These are phyloP conservation scores for Coreius guichenoti DNA, from an alignment of 2,797 vertebrate species.

Conservation along the genomic window DNA sequence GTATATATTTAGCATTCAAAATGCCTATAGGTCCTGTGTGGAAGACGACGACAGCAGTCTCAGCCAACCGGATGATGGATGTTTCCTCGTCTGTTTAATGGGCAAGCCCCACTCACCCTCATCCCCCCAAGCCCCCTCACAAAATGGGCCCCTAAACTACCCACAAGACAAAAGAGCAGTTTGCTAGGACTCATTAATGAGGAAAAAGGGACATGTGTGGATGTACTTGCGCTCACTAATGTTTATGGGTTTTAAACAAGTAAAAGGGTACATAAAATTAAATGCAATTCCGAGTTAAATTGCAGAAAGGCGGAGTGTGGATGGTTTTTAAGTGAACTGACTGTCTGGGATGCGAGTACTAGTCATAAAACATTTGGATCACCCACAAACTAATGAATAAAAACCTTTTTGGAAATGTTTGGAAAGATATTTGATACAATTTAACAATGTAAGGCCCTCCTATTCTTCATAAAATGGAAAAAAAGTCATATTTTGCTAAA, in stretches of 20 bases:
- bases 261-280: slow-evolving; percentile 46
- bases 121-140: background rate
- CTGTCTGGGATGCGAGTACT: slow-evolving; percentile 22
- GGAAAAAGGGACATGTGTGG: slow-evolving; percentile 65
- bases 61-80: slow-evolving; percentile 62
- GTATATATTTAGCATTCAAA: background rate
- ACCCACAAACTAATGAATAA: background rate
- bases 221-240: slow-evolving; percentile 48
- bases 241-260: slow-evolving; percentile 61
- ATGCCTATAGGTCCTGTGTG: slow-evolving; percentile 21
- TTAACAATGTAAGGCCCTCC: background rate
- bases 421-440: background rate
- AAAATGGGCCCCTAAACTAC: slow-evolving; percentile 50
- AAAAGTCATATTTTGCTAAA: background rate
- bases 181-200: slow-evolving; percentile 66
- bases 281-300: slow-evolving; percentile 53
- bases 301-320: slow-evolving; percentile 52
- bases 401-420: background rate
- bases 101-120: slow-evolving; percentile 23
- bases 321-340: slow-evolving; percentile 49
- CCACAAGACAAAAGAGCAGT: slow-evolving; percentile 71
- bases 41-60: background rate
- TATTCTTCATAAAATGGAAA: background rate
- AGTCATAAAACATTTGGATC: slow-evolving; percentile 29
- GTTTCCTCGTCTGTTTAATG: slow-evolving; percentile 55